phyloP scores from a whole-genome alignment of 2,113 vertebrate genomes.

The Tragelaphus strepsiceros region DNA sequence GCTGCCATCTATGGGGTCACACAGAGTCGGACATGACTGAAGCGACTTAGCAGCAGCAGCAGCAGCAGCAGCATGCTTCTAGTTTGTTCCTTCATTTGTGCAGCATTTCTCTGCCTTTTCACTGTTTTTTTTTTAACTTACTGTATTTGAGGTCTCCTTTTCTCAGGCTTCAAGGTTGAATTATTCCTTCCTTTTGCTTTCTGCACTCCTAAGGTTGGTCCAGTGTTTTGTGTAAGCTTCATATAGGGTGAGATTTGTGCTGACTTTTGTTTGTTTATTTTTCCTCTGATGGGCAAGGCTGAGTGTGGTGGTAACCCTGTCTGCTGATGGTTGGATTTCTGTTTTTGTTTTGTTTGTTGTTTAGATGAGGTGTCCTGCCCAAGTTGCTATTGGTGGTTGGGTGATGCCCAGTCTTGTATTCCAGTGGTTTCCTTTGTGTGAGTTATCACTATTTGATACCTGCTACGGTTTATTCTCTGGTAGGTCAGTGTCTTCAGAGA shows the following conservation, averaged over 20 bases:
- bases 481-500: neutral
- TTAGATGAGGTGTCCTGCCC: neutral
- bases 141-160: neutral
- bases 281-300: neutral
- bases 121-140: neutral
- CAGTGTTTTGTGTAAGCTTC: neutral
- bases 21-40: too few relatives aligned
- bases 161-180: neutral
- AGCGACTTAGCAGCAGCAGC: too few relatives aligned
- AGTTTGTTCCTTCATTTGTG: neutral
- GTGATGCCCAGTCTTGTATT: rapidly evolving
- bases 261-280: neutral
- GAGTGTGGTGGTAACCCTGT: neutral
- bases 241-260: neutral
- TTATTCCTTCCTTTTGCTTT: neutral
- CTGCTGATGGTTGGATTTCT: neutral
- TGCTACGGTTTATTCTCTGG: rapidly evolving
- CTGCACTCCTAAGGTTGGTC: neutral
- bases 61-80: neutral
- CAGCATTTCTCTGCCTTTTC: neutral
- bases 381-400: neutral
- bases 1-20: too few relatives aligned
- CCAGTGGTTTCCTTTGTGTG: neutral
- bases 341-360: neutral
- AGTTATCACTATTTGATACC: neutral